Base-by-base conservation (phyloP, 1,140 invertebrate genomes). In the Zaprionus inermis region DNA sequence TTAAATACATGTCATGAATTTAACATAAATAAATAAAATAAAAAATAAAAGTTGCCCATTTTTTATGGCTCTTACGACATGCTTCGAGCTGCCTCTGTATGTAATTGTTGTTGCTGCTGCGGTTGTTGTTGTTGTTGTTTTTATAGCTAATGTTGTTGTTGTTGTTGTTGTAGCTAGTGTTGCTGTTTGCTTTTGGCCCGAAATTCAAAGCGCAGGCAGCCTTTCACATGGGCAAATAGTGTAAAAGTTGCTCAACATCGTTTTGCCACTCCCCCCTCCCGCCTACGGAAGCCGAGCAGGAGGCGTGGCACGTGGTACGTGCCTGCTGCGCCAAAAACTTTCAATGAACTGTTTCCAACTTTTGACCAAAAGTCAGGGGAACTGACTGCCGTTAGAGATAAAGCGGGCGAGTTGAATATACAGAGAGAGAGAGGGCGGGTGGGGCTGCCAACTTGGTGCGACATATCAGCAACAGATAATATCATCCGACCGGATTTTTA, bases 1-100 rank as follows among this genome's bases (percentile, higher is more conserved):
- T 88, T 86, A 88, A 86, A 86, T 86, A 86, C 68, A 70, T 65
- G 72, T 88, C 83, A 88, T 86, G 83, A 86, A 88, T 86, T 86
- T 88, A 79, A 79, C 83, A 86, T 86, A 85, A 82, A 79, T 76
- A 85, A 58, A 60, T 81, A 32, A 68, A 60, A 52, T 67, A 64
- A 3, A 22, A 64, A 61, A 67, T 51, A 72, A 73, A 68, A 55
- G 63, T 70, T 57, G 44, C 41, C 51, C 57, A 75, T 75, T 82
- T 75, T 81, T 78, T 79, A 79, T 79, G 76, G 68, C 68, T 66
- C 59, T 69, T 69, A 78, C 66, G 41, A 22, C 41, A 61, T 51
- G 74, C 38, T 38, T 68, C 65, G 70, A 54, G 57, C 54, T 52
- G 38, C 38, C 38, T 44, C 38, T 41, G n/a, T 41, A n/a, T 41